Base-by-base conservation (phyloP, 2,797 vertebrate species). In the Xenentodon cancila region DNA sequence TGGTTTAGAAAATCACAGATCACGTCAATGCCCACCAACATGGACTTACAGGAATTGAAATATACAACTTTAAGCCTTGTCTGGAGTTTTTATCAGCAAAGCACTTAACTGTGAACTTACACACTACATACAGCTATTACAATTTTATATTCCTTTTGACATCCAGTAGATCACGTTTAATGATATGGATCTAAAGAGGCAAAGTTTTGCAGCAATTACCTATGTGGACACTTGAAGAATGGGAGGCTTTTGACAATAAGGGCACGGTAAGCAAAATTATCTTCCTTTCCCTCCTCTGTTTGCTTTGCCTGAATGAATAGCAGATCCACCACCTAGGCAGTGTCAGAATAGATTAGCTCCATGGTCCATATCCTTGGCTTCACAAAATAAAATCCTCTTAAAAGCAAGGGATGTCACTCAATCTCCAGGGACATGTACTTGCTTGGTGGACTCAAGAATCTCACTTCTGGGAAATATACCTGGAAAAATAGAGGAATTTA, bases 321-420 rank as follows among this genome's bases (percentile, higher is more conserved):
- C 75, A 84, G 83, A 86, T 88, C 88, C 89, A 88, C 84, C 81
- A 75, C 80, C 77, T 84, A 75, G 83, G 84, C 80, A 64, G 82
- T 79, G 92, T 92, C 89, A 81, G 86, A 82, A 88, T 75, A 90
- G 87, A 92, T 92, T 92, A 91, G 81, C 67, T 49, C 80, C 84
- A 87, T 19, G 86, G 81, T 90, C 87, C 88, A 80, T 89, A 81
- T 88, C 80, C 74, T 78, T 48, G 47, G 76, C 79, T 81, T 84
- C 84, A 83, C 85, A 82, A 79, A 92, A 86, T 85, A 84, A 86
- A 92, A 90, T 86, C 86, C 81, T 80, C 85, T 89, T 88, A 87
- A 89, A 90, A 84, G 88, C 82, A 75, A 53, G 32, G 82, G 79
- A 82, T 86, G 89, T 91, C 89, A 88, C 82, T 90, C 91, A 83